Evolutionary conservation across 2,113 vertebrate genomes (phyloP), one percentile per base, ranked within the genome.

Genomic region (Erythrocercus mccallii): DNA sequence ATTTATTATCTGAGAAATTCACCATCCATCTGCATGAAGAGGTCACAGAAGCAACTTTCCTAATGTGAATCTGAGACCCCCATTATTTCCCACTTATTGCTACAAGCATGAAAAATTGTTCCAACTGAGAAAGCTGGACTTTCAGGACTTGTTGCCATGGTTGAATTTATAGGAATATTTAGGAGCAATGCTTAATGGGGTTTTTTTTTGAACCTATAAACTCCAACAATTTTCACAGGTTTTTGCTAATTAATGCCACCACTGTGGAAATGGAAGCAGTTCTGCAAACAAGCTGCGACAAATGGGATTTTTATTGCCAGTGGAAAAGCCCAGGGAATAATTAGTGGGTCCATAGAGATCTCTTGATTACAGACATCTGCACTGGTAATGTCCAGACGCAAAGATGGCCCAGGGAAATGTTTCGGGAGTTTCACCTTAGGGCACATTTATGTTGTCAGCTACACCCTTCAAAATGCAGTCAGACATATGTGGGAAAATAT

Each of bases 401-500:
- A 94, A 97, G 94, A 97, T 97, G 61, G 3, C 94, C 31, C 65
- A 94, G 97, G 95, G 95, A 98, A 97, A 97, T 88, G 80, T 96
- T 96, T 95, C 6, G 23, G 95, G 97, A 96, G 97, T 98, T 97
- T 96, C 89, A 98, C 98, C 96, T 95, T 90, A 96, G 97, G 97
- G 97, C 96, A 96, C 96, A 90, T 98, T 98, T 98, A 98, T 97
- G 95, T 95, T 96, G 97, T 98, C 97, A 98, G 90, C 95, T 97
- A 95, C 69, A 97, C 95, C 91, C 92, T 98, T 98, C 97, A 96
- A 94, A 95, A 92, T 87, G 81, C 95, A 96, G 89, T 90, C 2
- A 77, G 97, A 98, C 96, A 97, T 98, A 98, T 98, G 98, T 98
- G 98, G 98, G 98, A 98, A 98, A 98, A 95, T 97, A 96, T 94